A percentile compares a stretch with the other conserved stretches of the same genome.
Evolutionary conservation across 2,113 vertebrate genomes (phyloP).

Genomic region (Geococcyx californianus): DNA sequence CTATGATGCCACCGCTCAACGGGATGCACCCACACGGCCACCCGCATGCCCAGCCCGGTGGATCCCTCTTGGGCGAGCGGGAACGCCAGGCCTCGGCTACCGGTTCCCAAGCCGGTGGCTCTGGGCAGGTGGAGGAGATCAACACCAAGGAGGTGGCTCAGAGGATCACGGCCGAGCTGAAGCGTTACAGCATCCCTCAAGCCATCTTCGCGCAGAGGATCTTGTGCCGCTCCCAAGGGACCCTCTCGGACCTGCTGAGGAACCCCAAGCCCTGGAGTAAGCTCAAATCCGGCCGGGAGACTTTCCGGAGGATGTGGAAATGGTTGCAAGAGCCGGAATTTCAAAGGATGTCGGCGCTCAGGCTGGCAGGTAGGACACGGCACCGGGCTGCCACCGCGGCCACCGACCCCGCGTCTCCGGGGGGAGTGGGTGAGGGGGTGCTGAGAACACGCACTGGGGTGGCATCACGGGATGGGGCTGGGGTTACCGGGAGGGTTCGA

Average conservation of each 20-base stretch:
- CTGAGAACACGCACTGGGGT: background rate
- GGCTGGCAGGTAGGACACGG: slow-evolving; percentile 89
- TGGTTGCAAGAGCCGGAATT: slow-evolving; percentile 99
- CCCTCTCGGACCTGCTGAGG: slow-evolving; percentile 95
- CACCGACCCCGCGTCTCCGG: background rate
- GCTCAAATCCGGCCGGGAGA: slow-evolving; percentile 98
- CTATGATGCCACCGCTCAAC: slow-evolving; percentile 87
- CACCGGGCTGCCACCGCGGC: background rate
- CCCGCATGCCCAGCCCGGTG: slow-evolving; percentile 85
- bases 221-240: slow-evolving; percentile 97
- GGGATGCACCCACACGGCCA: slow-evolving; percentile 87
- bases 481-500: no score
- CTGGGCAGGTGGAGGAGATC: slow-evolving; percentile 93
- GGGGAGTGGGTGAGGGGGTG: background rate
- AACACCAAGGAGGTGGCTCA: slow-evolving; percentile 99
- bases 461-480: background rate
- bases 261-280: slow-evolving; percentile 99
- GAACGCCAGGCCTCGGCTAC: slow-evolving; percentile 79
- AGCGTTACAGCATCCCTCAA: slow-evolving; percentile 98
- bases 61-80: slow-evolving; percentile 84
- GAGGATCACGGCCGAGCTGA: slow-evolving; percentile 95
- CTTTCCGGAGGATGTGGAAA: slow-evolving; percentile 99
- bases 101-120: slow-evolving; percentile 80
- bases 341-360: slow-evolving; percentile 96
- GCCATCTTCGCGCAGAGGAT: slow-evolving; percentile 98